Evolutionary conservation across 1,140 invertebrate species (phyloP), one percentile per base, ranked within the genome.

Genomic region (Telenomus remus): DNA sequence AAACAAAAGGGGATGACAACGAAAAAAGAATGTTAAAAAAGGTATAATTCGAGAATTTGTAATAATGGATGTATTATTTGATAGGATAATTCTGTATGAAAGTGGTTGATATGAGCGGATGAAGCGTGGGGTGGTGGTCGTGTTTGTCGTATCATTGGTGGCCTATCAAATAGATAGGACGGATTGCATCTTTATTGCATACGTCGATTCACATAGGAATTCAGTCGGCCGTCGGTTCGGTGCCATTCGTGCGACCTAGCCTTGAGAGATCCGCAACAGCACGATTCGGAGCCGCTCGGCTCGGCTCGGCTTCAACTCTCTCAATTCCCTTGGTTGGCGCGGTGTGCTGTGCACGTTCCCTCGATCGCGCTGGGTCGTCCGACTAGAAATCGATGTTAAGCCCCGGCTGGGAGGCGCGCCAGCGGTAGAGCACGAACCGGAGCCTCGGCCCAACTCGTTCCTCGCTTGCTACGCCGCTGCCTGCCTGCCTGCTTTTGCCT

Each of bases 381-480:
- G 83, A 84, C 84, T 85, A 82, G 83, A 86, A 85, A 87, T 87
- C 84, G 84, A 87, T 85, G 83, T 75, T 81, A 80, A 81, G 80
- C 79, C n/a, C 69, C 71, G 81, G 80, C 76, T 79, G 82, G 71
- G 81, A 81, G 82, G 80, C 77, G 76, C 76, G 76, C 76, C 79
- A 75, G 71, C 66, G 57, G 57, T 71, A 71, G 42, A 68, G 71
- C 60, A 55, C 61, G 78, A 72, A 73, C 73, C 79, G 71, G 76
- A 77, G 63, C 69, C 77, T 66, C 74, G 63, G 68, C 66, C 50
- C 46, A 34, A 71, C 79, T 79, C 80, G 72, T 73, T 54, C 43
- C 13, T 14, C 11, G 66, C 63, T 76, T 48, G 66, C 35, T 65
- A 71, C 66, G 56, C 44, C 46, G 61, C 66, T 76, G 61, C 51